Percentiles rank a stretch among this genome's conserved stretches.
phyloP scores from a whole-genome alignment of 2,888 invertebrate genomes.

The Ichneumoninae sp. region DNA sequence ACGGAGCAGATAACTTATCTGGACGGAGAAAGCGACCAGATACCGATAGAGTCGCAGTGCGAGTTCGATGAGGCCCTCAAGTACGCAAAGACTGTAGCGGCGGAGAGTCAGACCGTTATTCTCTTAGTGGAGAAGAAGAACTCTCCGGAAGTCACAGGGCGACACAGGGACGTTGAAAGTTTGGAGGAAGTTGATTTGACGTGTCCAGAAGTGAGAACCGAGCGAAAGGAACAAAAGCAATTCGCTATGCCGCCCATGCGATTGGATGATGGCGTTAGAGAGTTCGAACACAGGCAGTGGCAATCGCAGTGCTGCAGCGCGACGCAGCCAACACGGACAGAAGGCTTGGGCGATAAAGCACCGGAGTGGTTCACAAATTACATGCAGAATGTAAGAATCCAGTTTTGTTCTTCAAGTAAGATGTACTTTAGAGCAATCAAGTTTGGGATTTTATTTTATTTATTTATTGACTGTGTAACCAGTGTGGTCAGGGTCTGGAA shows the following conservation, averaged over 20 bases:
- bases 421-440: not conserved
- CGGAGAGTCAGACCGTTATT: not conserved
- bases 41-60: conserved; percentile 83
- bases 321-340: not conserved
- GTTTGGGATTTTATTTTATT: not conserved
- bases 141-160: not conserved
- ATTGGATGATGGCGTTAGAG: conserved; percentile 10
- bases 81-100: conserved; percentile 21
- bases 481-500: too few relatives aligned
- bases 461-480: not conserved
- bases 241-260: conserved; percentile 22
- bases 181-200: conserved; percentile 40
- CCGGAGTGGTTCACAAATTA: conserved; percentile 82
- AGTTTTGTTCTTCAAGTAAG: not conserved
- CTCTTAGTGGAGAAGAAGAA: conserved; percentile 15
- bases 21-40: conserved; percentile 82
- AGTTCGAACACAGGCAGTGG: not conserved
- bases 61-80: conserved; percentile 84
- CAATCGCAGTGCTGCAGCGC: not conserved
- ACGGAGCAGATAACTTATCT: conserved; percentile 84
- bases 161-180: not conserved
- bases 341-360: conserved; percentile 67
- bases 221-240: conserved; percentile 26
- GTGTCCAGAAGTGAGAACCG: conserved; percentile 44
- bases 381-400: conserved; percentile 80